Conservation (phyloP, 2,113 vertebrate genomes). For the Ctenomys sociabilis region DNA sequence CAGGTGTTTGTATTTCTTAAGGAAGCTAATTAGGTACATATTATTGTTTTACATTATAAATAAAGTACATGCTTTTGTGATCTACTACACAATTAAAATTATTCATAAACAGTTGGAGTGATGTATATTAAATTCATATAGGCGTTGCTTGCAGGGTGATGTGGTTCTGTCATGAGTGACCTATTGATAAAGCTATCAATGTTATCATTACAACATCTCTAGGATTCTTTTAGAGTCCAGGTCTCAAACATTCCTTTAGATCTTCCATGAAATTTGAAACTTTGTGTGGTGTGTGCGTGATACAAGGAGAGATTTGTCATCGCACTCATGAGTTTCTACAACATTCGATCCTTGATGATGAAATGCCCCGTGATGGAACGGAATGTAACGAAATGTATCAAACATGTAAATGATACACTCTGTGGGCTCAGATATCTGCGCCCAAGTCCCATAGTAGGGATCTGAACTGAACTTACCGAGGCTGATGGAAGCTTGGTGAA, state of each 20-base stretch:
- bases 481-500: conserved; percentile 83
- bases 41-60: conserved; percentile 68
- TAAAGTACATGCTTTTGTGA: conserved; percentile 69
- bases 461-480: conserved; percentile 86
- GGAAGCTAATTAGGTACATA: conserved; percentile 81
- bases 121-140: neutral
- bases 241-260: conserved; percentile 68
- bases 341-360: conserved; percentile 83
- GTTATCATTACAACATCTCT: neutral
- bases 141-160: conserved; percentile 15
- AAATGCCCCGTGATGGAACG: conserved; percentile 86
- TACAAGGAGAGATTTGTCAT: conserved; percentile 77
- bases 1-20: conserved; percentile 79
- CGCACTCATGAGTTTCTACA: conserved; percentile 83
- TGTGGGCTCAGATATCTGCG: conserved; percentile 87
- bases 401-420: conserved; percentile 91
- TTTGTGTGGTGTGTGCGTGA: conserved; percentile 28
- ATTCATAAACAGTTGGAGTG: conserved; percentile 74
- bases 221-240: neutral
- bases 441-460: conserved; percentile 85
- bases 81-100: conserved; percentile 71
- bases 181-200: neutral
- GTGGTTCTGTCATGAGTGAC: conserved; percentile 51
- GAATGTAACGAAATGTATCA: conserved; percentile 89
- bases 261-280: conserved; percentile 54